Evolutionary conservation across 2,797 vertebrate genomes (phyloP).

Genomic region (Darevskia nairensis): DNA sequence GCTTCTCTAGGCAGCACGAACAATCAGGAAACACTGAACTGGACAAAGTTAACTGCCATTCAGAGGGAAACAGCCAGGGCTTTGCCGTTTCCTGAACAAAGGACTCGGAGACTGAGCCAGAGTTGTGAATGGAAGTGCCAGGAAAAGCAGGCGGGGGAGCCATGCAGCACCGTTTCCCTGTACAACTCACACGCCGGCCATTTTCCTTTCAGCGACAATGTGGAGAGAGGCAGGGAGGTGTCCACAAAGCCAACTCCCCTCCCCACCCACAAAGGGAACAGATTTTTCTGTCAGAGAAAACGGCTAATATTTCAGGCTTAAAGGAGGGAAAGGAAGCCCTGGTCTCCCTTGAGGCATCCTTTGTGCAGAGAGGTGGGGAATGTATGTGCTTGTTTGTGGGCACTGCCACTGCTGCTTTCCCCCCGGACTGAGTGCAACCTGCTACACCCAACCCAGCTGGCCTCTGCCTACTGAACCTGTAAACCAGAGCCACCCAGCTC

Average conservation of each 20-base stretch:
- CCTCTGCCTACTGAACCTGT: too few species aligned
- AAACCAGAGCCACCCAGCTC: too few species aligned
- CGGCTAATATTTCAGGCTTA: too few species aligned
- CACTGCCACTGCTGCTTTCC: too few species aligned
- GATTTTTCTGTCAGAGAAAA: too few species aligned
- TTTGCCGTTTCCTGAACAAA: slow-evolving; percentile 49
- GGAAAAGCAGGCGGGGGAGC: background rate
- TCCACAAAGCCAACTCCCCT: background rate
- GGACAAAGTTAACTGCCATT: slow-evolving; percentile 61
- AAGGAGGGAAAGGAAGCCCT: background rate
- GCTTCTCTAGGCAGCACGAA: slow-evolving; percentile 58
- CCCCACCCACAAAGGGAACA: too few species aligned
- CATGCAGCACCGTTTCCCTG: slow-evolving; percentile 82
- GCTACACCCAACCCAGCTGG: too few species aligned
- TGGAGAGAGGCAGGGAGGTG: background rate
- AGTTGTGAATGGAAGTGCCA: slow-evolving; percentile 16
- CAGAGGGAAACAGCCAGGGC: slow-evolving; percentile 52
- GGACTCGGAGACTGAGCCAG: slow-evolving; percentile 19
- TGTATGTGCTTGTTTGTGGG: too few species aligned
- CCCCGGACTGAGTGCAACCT: too few species aligned
- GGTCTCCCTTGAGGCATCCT: background rate
- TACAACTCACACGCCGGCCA: slow-evolving; percentile 60
- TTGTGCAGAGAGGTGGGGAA: background rate
- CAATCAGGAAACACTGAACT: slow-evolving; percentile 55
- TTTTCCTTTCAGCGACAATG: background rate